Percentiles rank a stretch among this genome's conserved stretches.
Conservation (phyloP, 2,888 invertebrate genomes). For the Chrysolina oricalcia region DNA sequence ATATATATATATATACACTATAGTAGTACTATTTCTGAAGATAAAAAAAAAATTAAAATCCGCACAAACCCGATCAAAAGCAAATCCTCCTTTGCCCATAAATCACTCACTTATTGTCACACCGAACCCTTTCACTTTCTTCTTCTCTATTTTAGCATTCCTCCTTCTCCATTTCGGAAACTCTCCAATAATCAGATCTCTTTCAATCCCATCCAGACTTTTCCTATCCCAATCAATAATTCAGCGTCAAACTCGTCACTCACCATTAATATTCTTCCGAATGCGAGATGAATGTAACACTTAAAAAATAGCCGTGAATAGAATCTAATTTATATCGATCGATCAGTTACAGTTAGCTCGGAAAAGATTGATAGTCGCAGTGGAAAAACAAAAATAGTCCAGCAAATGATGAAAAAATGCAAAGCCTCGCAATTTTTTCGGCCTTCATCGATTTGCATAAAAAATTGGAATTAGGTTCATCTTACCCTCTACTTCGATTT, state of each 20-base stretch:
- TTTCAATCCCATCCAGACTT: not conserved
- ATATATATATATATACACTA: too few species aligned
- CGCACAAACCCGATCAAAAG: too few species aligned
- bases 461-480: too few species aligned
- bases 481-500: too few species aligned
- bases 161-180: not conserved
- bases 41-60: too few species aligned
- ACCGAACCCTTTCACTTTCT: too few species aligned
- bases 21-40: too few species aligned
- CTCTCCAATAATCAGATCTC: not conserved
- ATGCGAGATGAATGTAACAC: conserved; percentile 9
- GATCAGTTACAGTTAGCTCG: conserved; percentile 41
- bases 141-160: not conserved
- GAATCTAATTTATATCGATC: conserved; percentile 47
- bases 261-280: conserved; percentile 1
- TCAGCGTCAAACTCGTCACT: conserved; percentile 4
- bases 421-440: too few species aligned
- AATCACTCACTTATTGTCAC: too few species aligned
- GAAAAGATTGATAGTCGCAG: conserved; percentile 43
- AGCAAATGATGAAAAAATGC: too few species aligned
- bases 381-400: conserved; percentile 48
- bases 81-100: too few species aligned
- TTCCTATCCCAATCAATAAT: not conserved
- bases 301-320: conserved; percentile 35
- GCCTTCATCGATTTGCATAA: too few species aligned